Base-by-base conservation (phyloP, 2,888 invertebrate genomes). In the Megalurothrips usitatus region DNA sequence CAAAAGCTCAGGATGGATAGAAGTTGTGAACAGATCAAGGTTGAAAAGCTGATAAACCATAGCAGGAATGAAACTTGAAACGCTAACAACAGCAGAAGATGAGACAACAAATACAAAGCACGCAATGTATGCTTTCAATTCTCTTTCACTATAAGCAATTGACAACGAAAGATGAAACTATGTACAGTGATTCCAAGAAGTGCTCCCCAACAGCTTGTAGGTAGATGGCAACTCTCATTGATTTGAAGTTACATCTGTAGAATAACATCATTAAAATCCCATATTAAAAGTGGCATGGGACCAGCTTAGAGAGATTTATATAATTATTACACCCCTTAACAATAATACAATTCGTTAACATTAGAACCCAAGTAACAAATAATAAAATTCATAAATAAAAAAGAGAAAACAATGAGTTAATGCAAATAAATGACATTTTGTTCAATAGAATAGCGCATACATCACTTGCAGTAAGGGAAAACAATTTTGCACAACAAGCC, bases 341-440 rank as follows among this genome's bases (percentile, higher is more conserved):
- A 75, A 75, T 75, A 26, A 75, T 26, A 75, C 68, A 75, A 26
- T 23, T 75, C 26, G 23, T 75, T 26, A 75, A 75, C 68, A 75
- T 23, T 75, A 75, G 23, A 75, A 75, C n/a, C 23, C 68, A 75
- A 75, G 68, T 26, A 75, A 75, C 68, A 75, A 75, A 75, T 75
- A 75, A 75, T 75, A 75, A 75, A 75, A 23, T 75, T 75, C 26
- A 75, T 23, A 75, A 6, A 68, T 23, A 63, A 68, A 68, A 19
- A 68, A 68, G 23, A 23, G 12, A 1, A 23, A 75, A 26, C 26
- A 26, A 26, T 12, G 12, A 75, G 26, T 75, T 75, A 11, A 26
- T 75, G 23, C 12, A 75, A 10, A 26, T 12, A 75, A 26, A 23
- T 12, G 1, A 23, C 68, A 75, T 75, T 23, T 75, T 26, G 26